Evolutionary conservation across 1,140 invertebrate species (phyloP).

Genomic region (Manduca sexta): DNA sequence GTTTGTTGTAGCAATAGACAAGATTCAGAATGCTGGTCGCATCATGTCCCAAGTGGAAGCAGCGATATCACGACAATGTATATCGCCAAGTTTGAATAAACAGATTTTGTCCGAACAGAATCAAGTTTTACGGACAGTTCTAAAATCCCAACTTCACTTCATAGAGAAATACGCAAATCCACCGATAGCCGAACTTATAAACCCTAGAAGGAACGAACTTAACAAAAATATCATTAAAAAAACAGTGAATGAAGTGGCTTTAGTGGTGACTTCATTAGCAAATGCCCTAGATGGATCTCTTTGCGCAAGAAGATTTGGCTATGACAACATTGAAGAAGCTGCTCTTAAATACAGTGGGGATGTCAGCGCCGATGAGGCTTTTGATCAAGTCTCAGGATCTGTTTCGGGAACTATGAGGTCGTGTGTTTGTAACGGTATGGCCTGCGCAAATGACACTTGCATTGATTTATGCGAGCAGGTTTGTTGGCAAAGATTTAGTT

Average conservation of each 20-base stretch:
- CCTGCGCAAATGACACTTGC: constrained; percentile 31
- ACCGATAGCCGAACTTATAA: constrained; percentile 1
- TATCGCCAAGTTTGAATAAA: constrained; percentile 5
- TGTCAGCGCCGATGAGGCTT: neutral
- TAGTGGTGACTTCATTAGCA: constrained; percentile 30
- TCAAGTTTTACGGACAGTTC: constrained; percentile 17
- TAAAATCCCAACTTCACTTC: constrained; percentile 27
- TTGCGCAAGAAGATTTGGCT: constrained; percentile 14
- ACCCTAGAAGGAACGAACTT: neutral
- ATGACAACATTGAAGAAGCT: neutral
- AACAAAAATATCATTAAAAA: constrained; percentile 10
- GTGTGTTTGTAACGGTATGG: constrained; percentile 30
- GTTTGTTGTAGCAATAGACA: constrained; percentile 27
- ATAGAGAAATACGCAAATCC: constrained; percentile 22
- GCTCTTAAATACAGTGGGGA: neutral
- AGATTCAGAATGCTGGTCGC: neutral
- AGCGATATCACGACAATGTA: constrained; percentile 22
- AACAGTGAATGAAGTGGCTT: constrained; percentile 25
- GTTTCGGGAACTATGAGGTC: constrained; percentile 17
- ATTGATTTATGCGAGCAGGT: constrained; percentile 30
- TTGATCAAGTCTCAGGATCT: constrained; percentile 1
- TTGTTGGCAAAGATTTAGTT: constrained; percentile 41
- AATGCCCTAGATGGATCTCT: constrained; percentile 27
- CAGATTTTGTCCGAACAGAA: constrained; percentile 15
- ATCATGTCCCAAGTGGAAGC: constrained; percentile 20